Evolutionary conservation across 2,113 vertebrate genomes (phyloP), one percentile per base, ranked within the genome.

Genomic region (Cyphomyrus discorhynchus): DNA sequence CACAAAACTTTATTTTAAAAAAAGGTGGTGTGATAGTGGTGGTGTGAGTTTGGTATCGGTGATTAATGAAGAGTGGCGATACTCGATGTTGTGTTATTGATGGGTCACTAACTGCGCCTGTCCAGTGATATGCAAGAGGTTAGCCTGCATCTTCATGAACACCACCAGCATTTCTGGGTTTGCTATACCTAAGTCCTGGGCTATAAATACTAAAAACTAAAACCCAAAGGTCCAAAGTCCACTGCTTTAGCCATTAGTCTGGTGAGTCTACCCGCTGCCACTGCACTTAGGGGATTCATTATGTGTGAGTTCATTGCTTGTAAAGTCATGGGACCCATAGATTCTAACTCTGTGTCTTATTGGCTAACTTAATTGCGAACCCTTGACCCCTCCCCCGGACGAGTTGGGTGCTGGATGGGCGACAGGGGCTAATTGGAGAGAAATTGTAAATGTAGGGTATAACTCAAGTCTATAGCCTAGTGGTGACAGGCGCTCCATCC

Each of bases 301-400:
- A 84, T 84, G 39, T 84, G 42, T 46, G 39, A 42, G 6, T 84
- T 84, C 82, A 84, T 84, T 84, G 15, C 42, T 47, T 84, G 82
- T 84, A 47, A 84, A 83, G 39, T 83, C 45, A 47, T 46, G 45
- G 45, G 80, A 83, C 80, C 45, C 80, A 84, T 47, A 84, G 31
- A 39, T 42, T 80, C 35, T 80, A 42, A 80, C 15, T 42, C 5
- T 80, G 74, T 42, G 35, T 42, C 74, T 80, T 80, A 80, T 80
- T 80, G 74, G 74, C 74, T 80, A 39, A 80, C 74, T 80, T 80
- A 80, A 80, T 80, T 80, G 35, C 19, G 35, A 80, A 80, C 74
- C 74, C 35, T 35, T 80, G 74, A 80, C 74, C 74, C 70, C 31
- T 42, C 31, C 15, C 35, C 5, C 0, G 35, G 17, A 80, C 19